phyloP scores from a whole-genome alignment of 2,113 vertebrate species.

The Bujurquina vittata region DNA sequence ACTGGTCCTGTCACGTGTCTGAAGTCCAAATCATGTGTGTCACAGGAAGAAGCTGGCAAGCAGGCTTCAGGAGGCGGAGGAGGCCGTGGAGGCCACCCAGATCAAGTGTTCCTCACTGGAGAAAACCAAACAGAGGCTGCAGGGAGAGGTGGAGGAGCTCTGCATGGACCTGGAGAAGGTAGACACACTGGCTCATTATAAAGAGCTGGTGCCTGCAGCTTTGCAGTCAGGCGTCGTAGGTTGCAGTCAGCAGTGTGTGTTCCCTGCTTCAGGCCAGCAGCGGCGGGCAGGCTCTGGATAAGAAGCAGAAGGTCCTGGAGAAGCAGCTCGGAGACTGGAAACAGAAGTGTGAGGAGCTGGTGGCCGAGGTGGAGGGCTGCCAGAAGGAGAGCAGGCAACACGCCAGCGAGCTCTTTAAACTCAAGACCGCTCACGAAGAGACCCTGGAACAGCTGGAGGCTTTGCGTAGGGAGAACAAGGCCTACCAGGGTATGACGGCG shows the following conservation, averaged over 20 bases:
- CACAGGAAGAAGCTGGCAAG: conserved; percentile 80
- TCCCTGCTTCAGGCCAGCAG: conserved; percentile 63
- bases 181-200: background rate
- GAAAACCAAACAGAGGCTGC: conserved; percentile 83
- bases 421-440: conserved; percentile 82
- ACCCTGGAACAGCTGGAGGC: conserved; percentile 80
- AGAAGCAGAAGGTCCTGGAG: conserved; percentile 83
- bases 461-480: conserved; percentile 80
- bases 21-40: background rate
- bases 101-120: conserved; percentile 83
- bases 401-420: conserved; percentile 80
- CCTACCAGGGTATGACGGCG: conserved; percentile 74
- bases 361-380: conserved; percentile 79
- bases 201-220: background rate
- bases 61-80: conserved; percentile 83
- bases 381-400: conserved; percentile 83
- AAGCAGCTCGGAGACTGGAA: conserved; percentile 83
- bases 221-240: fast-evolving
- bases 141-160: conserved; percentile 83
- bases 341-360: conserved; percentile 82
- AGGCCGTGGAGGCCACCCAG: conserved; percentile 81
- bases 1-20: background rate
- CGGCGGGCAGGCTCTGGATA: conserved; percentile 78
- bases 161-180: conserved; percentile 85
- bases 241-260: background rate